Base-by-base conservation (phyloP, 1,140 invertebrate genomes). In the Zaprionus lachaisei region DNA sequence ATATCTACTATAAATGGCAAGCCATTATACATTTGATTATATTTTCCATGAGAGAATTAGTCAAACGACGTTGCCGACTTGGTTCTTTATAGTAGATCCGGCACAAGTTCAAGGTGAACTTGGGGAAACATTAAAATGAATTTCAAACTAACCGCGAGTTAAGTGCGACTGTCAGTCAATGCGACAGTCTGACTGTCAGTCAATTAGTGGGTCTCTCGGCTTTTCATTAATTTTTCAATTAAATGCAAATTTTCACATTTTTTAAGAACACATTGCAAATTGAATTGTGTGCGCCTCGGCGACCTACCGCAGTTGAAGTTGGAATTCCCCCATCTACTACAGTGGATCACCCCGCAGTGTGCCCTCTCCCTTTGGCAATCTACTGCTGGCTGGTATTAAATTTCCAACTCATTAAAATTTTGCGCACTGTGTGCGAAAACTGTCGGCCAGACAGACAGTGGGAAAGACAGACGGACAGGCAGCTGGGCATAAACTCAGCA, bases 331-430 rank as follows among this genome's bases (percentile, higher is more conserved):
- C 24, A 22, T 60, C 49, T 6, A 66, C 9, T 4, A 47, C 9
- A 22, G 22, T 26, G 22, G 14, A 5, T 15, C 24, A 12, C 1
- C 5, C 14, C 11, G 44, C 68, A 31, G 37, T 28, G 17, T 1
- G 49, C 51, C 37, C 5, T 60, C 20, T 17, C 34, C 68, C 67
- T 31, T 54, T 54, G 51, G 81, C 80, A 83, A 83, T 83, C 72
- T 61, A 38, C 55, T 69, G 54, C 68, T 72, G 62, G 70, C 44
- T 60, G 63, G 75, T 89, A 90, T 89, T 90, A 90, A 90, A 89
- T 89, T 89, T 90, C 85, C 85, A 89, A 85, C 85, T 89, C 85
- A 89, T 89, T 89, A 89, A 85, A 89, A 89, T 89, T 83, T 89
- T 84, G 81, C 79, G 80, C 79, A 84, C 79, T 87, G 78, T 87